Conservation (phyloP, 2,888 invertebrate species). For the Spialia ferax region DNA sequence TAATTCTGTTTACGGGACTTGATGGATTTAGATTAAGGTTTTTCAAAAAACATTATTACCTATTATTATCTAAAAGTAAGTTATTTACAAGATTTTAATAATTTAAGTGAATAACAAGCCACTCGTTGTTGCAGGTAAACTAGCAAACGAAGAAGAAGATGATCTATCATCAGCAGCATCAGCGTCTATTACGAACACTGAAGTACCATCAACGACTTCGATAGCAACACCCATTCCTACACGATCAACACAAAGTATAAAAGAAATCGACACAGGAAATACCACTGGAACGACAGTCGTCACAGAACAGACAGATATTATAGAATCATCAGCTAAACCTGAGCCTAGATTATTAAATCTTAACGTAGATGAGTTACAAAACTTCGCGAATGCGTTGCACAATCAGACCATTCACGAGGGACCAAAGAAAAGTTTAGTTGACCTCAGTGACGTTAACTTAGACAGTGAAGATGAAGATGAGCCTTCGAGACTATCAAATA, state of each 20-base stretch:
- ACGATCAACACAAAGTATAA: conserved; percentile 49
- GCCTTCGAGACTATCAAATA: conserved; percentile 52
- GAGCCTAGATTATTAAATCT: conserved; percentile 71
- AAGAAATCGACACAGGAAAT: conserved; percentile 50
- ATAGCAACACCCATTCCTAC: conserved; percentile 51
- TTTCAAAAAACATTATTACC: neutral
- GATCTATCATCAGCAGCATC: conserved; percentile 41
- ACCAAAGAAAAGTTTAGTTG: conserved; percentile 73
- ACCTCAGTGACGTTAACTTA: conserved; percentile 93
- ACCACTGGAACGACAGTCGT: conserved; percentile 52
- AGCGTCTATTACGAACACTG: conserved; percentile 46
- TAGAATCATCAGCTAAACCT: conserved; percentile 58
- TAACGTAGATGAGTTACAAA: conserved; percentile 76
- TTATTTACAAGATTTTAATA: neutral
- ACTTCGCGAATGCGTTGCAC: conserved; percentile 74
- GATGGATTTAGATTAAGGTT: too few relatives aligned
- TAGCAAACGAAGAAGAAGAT: conserved; percentile 70
- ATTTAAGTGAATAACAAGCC: neutral
- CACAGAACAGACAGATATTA: conserved; percentile 50
- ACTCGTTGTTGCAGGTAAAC: conserved; percentile 66
- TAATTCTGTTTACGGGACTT: too few relatives aligned
- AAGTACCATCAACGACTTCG: conserved; percentile 44
- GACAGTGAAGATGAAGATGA: conserved; percentile 88
- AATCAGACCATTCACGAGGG: conserved; percentile 64
- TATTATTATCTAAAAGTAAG: neutral